phyloP scores from a whole-genome alignment of 2,797 vertebrate genomes.

The Mormyrops attenuatus region DNA sequence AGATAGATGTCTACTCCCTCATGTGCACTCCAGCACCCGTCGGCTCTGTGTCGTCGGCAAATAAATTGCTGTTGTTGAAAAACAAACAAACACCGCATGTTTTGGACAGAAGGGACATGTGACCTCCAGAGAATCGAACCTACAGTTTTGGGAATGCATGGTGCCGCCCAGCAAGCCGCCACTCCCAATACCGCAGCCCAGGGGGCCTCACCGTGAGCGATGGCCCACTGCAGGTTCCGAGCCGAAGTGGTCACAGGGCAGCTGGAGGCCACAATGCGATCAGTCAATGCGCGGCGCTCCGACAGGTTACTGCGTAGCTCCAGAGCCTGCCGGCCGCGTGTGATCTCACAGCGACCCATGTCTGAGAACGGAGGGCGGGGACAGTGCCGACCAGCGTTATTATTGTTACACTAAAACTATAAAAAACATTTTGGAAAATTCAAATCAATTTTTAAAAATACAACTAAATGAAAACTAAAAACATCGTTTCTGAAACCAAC shows the following conservation, averaged over 20 bases:
- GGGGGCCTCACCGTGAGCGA: slow-evolving; percentile 68
- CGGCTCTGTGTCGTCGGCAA: no score
- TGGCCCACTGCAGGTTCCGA: slow-evolving; percentile 77
- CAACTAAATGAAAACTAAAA: neutral
- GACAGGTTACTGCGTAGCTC: slow-evolving; percentile 81
- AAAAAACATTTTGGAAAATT: neutral
- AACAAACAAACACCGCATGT: neutral
- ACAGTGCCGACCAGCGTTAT: neutral
- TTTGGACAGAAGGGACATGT: neutral
- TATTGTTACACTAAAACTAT: neutral
- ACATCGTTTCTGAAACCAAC: neutral
- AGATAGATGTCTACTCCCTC: no score
- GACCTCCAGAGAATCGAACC: neutral
- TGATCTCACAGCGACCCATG: slow-evolving; percentile 74
- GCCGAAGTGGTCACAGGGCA: slow-evolving; percentile 59
- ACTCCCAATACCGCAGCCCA: neutral
- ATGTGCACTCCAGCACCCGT: no score
- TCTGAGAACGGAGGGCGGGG: slow-evolving; percentile 48
- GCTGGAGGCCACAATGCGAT: slow-evolving; percentile 50
- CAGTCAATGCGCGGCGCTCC: slow-evolving; percentile 71
- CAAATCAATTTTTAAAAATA: neutral
- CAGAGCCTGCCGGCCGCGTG: slow-evolving; percentile 72
- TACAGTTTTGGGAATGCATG: neutral
- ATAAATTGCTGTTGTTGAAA: neutral
- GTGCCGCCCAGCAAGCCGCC: neutral